Conservation (phyloP, 2,113 vertebrate species). For the Ginglymostoma cirratum region DNA sequence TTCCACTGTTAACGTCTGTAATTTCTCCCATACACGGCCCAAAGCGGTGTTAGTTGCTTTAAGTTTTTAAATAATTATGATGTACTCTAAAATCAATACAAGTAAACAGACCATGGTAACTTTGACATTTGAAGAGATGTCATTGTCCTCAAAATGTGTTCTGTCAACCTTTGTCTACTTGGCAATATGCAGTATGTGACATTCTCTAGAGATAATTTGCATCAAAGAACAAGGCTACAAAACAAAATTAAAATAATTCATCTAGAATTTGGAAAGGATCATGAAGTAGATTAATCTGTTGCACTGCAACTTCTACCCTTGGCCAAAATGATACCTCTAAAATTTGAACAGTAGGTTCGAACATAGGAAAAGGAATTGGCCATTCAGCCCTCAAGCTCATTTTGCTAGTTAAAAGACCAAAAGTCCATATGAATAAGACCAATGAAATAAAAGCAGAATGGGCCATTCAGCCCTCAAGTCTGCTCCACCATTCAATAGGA, state of each 20-base stretch:
- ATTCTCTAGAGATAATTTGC: conserved; percentile 7
- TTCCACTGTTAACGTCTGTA: not conserved
- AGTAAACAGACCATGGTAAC: not conserved
- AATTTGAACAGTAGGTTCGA: not conserved
- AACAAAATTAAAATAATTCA: not conserved
- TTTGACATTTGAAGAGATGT: not conserved
- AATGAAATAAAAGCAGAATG: no score
- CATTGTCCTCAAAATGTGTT: not conserved
- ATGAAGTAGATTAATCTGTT: not conserved
- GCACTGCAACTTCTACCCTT: not conserved
- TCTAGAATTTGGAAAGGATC: not conserved
- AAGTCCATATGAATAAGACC: no score
- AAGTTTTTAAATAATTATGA: not conserved
- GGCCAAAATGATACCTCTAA: not conserved
- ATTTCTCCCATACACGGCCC: not conserved
- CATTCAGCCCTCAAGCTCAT: not conserved
- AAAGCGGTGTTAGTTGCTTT: not conserved
- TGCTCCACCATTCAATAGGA: no score
- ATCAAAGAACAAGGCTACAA: not conserved
- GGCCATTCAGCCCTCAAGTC: no score
- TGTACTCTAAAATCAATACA: not conserved
- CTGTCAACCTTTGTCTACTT: not conserved
- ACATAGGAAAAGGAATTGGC: not conserved
- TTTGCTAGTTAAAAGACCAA: not conserved
- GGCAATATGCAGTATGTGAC: not conserved